Percentiles rank a stretch among this genome's conserved stretches.
Conservation (phyloP, 2,113 vertebrate species). For the Dasyurus viverrinus region DNA sequence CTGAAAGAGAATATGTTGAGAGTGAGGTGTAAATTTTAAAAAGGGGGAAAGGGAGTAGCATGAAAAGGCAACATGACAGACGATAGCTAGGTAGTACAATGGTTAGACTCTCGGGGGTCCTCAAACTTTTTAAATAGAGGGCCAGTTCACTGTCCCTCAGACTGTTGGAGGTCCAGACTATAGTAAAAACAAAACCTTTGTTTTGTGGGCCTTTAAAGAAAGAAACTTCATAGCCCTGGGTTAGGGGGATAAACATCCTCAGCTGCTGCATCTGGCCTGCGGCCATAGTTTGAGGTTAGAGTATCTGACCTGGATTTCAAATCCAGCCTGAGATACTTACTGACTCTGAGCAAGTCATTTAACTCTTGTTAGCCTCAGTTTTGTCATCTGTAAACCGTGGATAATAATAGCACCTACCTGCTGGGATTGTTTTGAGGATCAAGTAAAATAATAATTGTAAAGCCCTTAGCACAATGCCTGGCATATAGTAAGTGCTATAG, state of each 20-base stretch:
- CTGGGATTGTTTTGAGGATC: neutral
- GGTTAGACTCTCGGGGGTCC: neutral
- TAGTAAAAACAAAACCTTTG: no score
- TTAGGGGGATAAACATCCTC: no score
- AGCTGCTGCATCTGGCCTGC: no score
- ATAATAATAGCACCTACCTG: neutral
- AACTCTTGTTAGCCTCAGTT: neutral
- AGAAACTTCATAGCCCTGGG: no score
- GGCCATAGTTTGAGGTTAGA: no score
- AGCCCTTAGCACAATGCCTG: neutral
- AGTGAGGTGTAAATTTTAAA: neutral
- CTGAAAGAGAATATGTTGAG: neutral
- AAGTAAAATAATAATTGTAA: neutral
- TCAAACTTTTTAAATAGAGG: no score
- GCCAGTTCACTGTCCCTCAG: no score
- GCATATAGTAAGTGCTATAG: neutral
- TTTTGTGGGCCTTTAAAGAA: no score
- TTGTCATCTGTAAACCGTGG: neutral
- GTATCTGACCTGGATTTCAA: neutral
- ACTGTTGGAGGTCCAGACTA: no score
- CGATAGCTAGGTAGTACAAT: neutral
- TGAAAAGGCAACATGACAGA: neutral
- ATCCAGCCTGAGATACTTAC: neutral
- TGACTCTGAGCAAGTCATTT: neutral
- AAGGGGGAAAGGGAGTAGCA: neutral